These are phyloP conservation scores for Phalloptychus januarius DNA, from an alignment of 2,797 vertebrate species.

Conservation along the genomic window DNA sequence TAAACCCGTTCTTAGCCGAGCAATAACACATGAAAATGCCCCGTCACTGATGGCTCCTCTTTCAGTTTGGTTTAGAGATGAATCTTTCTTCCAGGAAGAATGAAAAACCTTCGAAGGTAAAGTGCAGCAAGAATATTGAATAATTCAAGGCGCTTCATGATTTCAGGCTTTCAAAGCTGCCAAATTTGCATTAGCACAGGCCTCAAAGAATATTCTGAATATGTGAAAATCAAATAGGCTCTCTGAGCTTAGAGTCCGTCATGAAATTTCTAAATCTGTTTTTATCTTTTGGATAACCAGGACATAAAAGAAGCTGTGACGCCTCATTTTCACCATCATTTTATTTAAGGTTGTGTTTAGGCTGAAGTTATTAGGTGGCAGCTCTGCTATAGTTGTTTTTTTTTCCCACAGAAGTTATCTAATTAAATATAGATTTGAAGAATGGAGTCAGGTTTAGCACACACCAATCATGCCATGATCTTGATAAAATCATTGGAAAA, in stretches of 20 bases:
- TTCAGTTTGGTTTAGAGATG: neutral
- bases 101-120: constrained; percentile 3
- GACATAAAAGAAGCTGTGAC: constrained; percentile 66
- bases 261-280: constrained; percentile 49
- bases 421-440: neutral
- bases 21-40: neutral
- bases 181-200: constrained; percentile 3
- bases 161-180: neutral
- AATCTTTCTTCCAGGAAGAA: neutral
- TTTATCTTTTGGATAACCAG: constrained; percentile 69
- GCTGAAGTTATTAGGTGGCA: neutral
- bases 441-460: no score
- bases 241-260: constrained; percentile 56
- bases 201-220: constrained; percentile 4
- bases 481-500: no score
- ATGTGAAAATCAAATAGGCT: constrained; percentile 46
- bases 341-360: constrained; percentile 38
- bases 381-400: neutral
- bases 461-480: no score
- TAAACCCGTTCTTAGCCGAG: neutral
- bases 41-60: neutral
- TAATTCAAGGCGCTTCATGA: constrained; percentile 4
- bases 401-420: neutral
- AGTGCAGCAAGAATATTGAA: neutral
- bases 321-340: constrained; percentile 61